Conservation (phyloP, 2,888 invertebrate species). For the Prenolepis imparis region DNA sequence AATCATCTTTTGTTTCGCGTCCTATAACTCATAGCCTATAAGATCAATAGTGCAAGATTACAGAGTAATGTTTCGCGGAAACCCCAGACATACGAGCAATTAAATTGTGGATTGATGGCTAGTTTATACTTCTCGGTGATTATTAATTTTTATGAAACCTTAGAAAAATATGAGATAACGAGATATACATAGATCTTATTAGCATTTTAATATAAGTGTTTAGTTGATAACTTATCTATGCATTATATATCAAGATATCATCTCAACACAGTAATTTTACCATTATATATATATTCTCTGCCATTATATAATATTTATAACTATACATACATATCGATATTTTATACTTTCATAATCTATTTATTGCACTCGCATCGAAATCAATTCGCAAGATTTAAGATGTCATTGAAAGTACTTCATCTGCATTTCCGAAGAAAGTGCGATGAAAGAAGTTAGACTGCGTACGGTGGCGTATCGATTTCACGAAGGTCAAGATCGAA, state of each 20-base stretch:
- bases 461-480: constrained; percentile 66
- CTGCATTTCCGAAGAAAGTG: neutral
- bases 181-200: constrained; percentile 16
- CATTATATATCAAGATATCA: constrained; percentile 22
- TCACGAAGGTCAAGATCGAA: constrained; percentile 53
- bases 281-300: neutral
- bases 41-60: constrained; percentile 20
- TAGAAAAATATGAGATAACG: constrained; percentile 22
- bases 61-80: constrained; percentile 27
- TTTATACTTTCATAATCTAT: neutral
- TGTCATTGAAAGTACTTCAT: neutral
- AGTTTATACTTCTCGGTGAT: constrained; percentile 3
- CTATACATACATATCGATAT: neutral
- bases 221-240: constrained; percentile 29
- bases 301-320: neutral
- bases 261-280: neutral
- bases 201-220: constrained; percentile 40
- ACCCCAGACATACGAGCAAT: constrained; percentile 27
- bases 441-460: neutral
- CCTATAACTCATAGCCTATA: neutral
- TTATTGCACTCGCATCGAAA: neutral
- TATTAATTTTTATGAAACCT: constrained; percentile 37
- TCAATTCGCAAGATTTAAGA: constrained; percentile 15
- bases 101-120: constrained; percentile 5
- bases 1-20: neutral